Base-by-base conservation (phyloP, 2,113 vertebrate species). In the Rostratula benghalensis region DNA sequence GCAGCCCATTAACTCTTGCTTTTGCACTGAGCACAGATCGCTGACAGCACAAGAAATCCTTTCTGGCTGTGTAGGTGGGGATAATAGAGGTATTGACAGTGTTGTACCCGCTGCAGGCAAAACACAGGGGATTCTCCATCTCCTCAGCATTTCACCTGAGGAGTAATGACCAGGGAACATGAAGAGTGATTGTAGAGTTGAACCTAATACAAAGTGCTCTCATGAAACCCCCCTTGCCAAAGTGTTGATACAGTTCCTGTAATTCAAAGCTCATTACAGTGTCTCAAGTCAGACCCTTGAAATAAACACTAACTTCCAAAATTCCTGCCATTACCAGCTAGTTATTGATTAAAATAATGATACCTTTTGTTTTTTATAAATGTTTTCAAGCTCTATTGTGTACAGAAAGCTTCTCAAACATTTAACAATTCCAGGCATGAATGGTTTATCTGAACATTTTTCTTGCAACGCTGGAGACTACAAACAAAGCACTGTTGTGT, bases 21-120 rank as follows among this genome's bases (percentile, higher is more conserved):
- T 83, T 65, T 83, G 48, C 74, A 39, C 69, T 64, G 83, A 82
- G 61, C 64, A 68, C 59, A 92, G 68, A 90, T 75, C 1, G 39
- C 92, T 96, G 94, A 94, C 88, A 93, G 92, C 83, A 94, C 90
- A 77, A 87, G 90, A 94, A 76, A 43, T 70, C 73, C 60, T 90
- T 96, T 87, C 80, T 96, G 69, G 13, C 68, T 70, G 33, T 60
- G 68, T 88, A 67, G 30, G 30, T 35, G 81, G 83, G 79, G 41
- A 83, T 92, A 96, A 95, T 83, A 90, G 53, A 43, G 74, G 92
- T 41, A 89, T 20, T 90, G 95, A 93, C 64, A 81, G 46, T 14
- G 46, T 56, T 60, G 60, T 78, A 77, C 48, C 76, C 92, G 88
- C 88, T 92, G 76, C 76, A 81, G 83, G 76, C 90, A 92, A 92